Base-by-base conservation (phyloP, 2,113 vertebrate species). In the Bagarius yarrelli region DNA sequence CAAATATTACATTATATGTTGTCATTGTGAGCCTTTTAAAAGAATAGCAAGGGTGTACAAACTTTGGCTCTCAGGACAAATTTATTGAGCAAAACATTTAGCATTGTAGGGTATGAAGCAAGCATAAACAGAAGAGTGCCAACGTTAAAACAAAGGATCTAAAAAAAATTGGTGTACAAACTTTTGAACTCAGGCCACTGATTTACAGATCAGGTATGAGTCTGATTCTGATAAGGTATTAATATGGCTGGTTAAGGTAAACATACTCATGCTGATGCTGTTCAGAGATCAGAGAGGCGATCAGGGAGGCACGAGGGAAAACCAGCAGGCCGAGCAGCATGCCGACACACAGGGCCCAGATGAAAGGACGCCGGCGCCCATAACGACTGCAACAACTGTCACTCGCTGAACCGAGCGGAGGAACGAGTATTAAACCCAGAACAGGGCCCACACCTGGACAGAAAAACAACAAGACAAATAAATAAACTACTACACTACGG, bases 291-390 rank as follows among this genome's bases (percentile, higher is more conserved):
- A 94, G 89, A 47, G 87, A 36, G 0, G 94, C 92, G 84, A 95
- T 87, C 81, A 83, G 85, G 83, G 90, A 53, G 2, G 93, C 91
- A 0, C 92, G 92, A 0, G 95, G 94, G 87, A 96, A 95, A 9
- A 95, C 60, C 0, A 95, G 88, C 23, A 96, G 94, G 87, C 95
- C 93, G 52, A 96, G 90, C 70, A 96, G 88, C 18, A 96, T 93
- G 0, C 95, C 95, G 75, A 93, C 85, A 57, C 94, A 94, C 67
- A 96, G 87, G 21, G 86, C 44, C 95, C 95, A 96, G 88, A 96
- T 96, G 89, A 96, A 96, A 2, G 95, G 95, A 5, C 95, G 87
- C 2, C 95, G 90, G 0, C 95, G 94, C 30, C 95, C 95, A 0
- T 92, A 96, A 82, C 92, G 93, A 83, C 95, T 93, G 27, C 27